These are phyloP conservation scores for Linnaemya vulpina DNA, from an alignment of 2,888 invertebrate genomes.

Conservation along the genomic window DNA sequence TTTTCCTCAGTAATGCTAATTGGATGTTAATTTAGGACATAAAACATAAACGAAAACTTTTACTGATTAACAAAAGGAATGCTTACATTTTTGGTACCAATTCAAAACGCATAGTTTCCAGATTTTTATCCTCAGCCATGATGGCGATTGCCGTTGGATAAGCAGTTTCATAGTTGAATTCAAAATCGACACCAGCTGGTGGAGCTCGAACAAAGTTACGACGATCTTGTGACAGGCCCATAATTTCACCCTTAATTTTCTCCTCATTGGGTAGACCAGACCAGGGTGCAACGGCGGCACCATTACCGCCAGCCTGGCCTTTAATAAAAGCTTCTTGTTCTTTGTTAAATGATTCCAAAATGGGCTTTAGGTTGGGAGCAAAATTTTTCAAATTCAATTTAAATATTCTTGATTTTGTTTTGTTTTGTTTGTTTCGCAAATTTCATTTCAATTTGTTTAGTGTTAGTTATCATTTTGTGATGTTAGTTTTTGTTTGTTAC, in stretches of 20 bases:
- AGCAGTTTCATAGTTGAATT: constrained; percentile 96
- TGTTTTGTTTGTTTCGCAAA: constrained; percentile 25
- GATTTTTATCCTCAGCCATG: constrained; percentile 96
- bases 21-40: not conserved
- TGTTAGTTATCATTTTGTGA: constrained; percentile 1
- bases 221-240: constrained; percentile 97
- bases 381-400: constrained; percentile 43
- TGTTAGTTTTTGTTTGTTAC: constrained; percentile 23
- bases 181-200: constrained; percentile 96
- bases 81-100: constrained; percentile 99
- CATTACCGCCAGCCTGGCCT: constrained; percentile 88
- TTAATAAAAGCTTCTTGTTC: constrained; percentile 98
- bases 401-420: too few species aligned
- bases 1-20: constrained; percentile 96
- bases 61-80: not conserved
- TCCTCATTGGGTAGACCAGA: constrained; percentile 97
- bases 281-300: constrained; percentile 94
- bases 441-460: constrained; percentile 10
- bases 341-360: constrained; percentile 97
- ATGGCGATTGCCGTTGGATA: constrained; percentile 97
- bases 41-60: not conserved
- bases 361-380: constrained; percentile 86
- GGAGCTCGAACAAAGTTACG: constrained; percentile 99
- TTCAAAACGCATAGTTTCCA: constrained; percentile 99
- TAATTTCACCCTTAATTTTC: constrained; percentile 96